Base-by-base conservation (phyloP, 2,888 invertebrate species). In the Hemicrepidius hirtus region DNA sequence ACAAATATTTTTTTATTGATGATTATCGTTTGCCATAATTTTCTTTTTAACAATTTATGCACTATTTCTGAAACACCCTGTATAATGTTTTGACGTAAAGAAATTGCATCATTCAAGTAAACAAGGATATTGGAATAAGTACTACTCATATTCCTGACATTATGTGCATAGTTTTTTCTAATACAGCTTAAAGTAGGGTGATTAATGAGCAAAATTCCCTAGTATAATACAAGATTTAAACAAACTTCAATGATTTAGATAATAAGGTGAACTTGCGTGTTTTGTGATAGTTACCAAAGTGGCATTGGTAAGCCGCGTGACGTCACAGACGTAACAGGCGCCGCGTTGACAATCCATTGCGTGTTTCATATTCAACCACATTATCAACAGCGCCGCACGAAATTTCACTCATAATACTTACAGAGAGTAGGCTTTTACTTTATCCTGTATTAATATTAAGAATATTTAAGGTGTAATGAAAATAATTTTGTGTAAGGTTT, bases 241-340 rank as follows among this genome's bases (percentile, higher is more conserved):
- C 40, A 57, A 68, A 71, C 57, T 68, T 68, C 40, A 41, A 55
- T 63, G 57, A 46, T 72, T 44, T 68, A 64, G 55, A 64, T 72
- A 68, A 72, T 72, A 67, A 63, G 37, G 63, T 63, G 53, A 41
- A 66, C 46, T 66, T 62, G 73, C 73, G 66, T 73, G 73, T 41
- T 63, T 62, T 6, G 0, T 21, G 44, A 66, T 62, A 70, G 66
- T 73, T 73, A 73, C 49, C 62, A 40, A 70, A 66, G 53, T 66
- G 70, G 62, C 66, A 73, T 70, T 69, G 66, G 62, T 67, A 60
- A 46, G 57, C 57, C 50, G 18, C 35, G 37, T 70, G 53, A 73
- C 73, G 73, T 73, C 70, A 66, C 62, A 66, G 62, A 70, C 66
- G 73, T 65, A 70, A 66, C 66, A 73, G 66, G 73, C 73, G 73